Conservation (phyloP, 2,113 vertebrate species). For the Mionectes macconnelli region DNA sequence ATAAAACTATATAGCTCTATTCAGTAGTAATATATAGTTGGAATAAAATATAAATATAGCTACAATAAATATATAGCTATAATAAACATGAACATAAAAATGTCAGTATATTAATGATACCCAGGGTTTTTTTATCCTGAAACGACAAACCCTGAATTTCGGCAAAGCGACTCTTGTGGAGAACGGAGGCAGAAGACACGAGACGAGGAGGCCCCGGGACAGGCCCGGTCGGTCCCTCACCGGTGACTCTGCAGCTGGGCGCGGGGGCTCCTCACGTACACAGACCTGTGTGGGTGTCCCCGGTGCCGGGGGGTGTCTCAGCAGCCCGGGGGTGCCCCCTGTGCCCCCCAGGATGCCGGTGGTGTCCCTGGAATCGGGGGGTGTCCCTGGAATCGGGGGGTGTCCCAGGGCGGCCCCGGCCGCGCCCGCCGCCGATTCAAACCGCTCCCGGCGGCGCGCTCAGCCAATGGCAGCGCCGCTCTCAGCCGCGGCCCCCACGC, state of each 20-base stretch:
- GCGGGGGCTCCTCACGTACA: fast-evolving
- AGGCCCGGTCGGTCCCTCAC: too few species aligned
- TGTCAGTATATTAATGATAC: fast-evolving
- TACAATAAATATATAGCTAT: not conserved
- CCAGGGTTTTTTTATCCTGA: not conserved
- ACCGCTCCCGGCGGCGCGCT: not conserved
- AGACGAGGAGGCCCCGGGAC: too few species aligned
- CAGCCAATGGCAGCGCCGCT: conserved; percentile 28
- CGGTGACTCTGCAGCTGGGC: not conserved
- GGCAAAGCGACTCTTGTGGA: fast-evolving
- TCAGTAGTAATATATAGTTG: too few species aligned
- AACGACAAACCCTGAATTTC: fast-evolving
- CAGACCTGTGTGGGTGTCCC: not conserved
- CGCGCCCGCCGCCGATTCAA: conserved; percentile 27
- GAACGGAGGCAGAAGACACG: not conserved
- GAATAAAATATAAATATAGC: not conserved
- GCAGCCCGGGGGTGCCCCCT: not conserved
- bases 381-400: not conserved
- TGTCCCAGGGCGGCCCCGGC: not conserved
- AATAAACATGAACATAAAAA: fast-evolving
- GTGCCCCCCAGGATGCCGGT: too few species aligned
- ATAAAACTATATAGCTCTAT: too few species aligned
- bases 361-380: not conserved
- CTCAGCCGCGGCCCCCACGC: not conserved
- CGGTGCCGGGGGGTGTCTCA: not conserved